A percentile compares a stretch with the other conserved stretches of the same genome.
These are phyloP conservation scores for Doris montereyensis DNA, from an alignment of 2,888 invertebrate species.

Conservation along the genomic window DNA sequence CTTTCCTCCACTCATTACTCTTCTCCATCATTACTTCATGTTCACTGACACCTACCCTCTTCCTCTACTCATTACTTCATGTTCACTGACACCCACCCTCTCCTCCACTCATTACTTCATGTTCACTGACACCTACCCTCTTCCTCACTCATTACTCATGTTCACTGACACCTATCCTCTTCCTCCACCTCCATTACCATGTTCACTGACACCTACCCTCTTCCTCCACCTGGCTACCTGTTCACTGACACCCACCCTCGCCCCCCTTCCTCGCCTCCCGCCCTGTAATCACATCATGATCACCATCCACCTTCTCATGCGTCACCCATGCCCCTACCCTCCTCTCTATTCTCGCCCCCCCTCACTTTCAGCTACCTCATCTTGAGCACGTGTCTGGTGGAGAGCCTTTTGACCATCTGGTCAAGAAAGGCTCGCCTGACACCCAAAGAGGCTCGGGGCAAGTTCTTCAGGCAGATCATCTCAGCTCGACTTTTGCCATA, in stretches of 20 bases:
- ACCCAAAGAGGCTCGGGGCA: constrained; percentile 95
- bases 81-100: background rate
- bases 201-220: background rate
- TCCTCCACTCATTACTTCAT: background rate
- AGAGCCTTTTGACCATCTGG: constrained; percentile 98
- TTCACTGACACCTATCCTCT: constrained; percentile 26
- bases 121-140: background rate
- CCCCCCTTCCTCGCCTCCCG: background rate
- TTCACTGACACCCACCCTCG: background rate
- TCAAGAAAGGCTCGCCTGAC: constrained; percentile 98
- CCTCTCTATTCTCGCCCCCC: background rate
- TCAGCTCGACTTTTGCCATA: constrained; percentile 99
- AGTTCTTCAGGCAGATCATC: constrained; percentile 98
- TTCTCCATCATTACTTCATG: background rate
- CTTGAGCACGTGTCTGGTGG: constrained; percentile 99
- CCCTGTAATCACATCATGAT: background rate
- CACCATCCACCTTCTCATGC: background rate
- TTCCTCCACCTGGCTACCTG: background rate
- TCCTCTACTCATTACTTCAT: background rate
- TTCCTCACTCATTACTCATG: constrained; percentile 13
- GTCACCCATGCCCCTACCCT: background rate
- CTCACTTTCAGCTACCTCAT: constrained; percentile 86
- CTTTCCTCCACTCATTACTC: background rate
- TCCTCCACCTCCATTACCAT: constrained; percentile 4
- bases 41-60: background rate